A percentile compares a stretch with the other conserved stretches of the same genome.
Conservation (phyloP, 2,113 vertebrate genomes). For the Piliocolobus tephrosceles region DNA sequence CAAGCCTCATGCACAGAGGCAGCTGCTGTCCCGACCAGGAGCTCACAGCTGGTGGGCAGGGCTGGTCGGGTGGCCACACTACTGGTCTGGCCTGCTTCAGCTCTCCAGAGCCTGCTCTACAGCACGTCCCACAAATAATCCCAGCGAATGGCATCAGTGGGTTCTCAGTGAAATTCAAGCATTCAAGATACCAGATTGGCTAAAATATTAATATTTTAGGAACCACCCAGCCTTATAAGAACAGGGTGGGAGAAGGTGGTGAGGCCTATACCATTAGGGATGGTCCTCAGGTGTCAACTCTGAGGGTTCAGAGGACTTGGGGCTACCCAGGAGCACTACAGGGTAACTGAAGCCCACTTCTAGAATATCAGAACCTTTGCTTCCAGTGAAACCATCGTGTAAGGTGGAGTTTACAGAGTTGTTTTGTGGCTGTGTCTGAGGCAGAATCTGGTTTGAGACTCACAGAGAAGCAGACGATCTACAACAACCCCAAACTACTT, state of each 20-base stretch:
- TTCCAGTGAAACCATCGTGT: background rate
- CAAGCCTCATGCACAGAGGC: background rate
- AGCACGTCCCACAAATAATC: background rate
- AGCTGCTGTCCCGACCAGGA: background rate
- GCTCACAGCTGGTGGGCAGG: fast-evolving
- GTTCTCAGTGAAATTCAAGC: background rate
- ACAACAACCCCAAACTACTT: background rate
- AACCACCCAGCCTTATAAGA: too few species aligned
- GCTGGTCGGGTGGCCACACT: fast-evolving
- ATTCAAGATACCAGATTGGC: background rate
- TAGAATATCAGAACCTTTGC: background rate
- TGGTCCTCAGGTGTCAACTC: background rate
- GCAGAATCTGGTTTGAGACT: background rate
- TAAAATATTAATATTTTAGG: background rate
- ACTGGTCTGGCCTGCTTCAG: background rate
- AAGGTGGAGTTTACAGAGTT: background rate
- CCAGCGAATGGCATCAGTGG: fast-evolving
- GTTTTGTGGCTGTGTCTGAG: background rate
- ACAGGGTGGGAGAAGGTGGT: background rate
- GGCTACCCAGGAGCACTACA: background rate
- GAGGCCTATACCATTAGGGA: background rate
- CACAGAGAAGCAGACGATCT: background rate
- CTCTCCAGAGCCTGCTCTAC: background rate
- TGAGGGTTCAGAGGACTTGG: background rate
- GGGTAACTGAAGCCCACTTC: background rate